Evolutionary conservation across 2,888 invertebrate genomes (phyloP).

Genomic region (Deilephila elpenor): DNA sequence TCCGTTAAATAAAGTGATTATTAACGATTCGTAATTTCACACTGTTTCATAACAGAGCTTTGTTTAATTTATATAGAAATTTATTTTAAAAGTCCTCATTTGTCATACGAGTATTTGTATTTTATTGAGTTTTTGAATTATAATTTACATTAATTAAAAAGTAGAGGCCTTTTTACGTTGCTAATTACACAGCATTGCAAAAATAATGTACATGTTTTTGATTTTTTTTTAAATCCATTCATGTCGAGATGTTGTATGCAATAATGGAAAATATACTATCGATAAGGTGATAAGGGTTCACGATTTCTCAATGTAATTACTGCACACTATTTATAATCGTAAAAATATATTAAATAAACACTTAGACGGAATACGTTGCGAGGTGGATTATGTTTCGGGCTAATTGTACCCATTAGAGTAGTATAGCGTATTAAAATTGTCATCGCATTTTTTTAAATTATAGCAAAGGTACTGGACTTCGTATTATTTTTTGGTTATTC

Average conservation of each 20-base stretch:
- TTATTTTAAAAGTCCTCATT: background rate
- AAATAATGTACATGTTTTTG: conserved; percentile 11
- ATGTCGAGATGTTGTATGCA: conserved; percentile 31
- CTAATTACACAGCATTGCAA: conserved; percentile 27
- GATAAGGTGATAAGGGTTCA: conserved; percentile 57
- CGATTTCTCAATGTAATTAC: conserved; percentile 75
- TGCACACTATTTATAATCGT: conserved; percentile 78
- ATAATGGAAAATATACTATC: conserved; percentile 48
- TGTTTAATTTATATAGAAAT: background rate
- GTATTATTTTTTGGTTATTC: conserved; percentile 24
- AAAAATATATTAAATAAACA: conserved; percentile 49
- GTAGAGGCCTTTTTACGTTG: background rate
- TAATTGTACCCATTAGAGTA: conserved; percentile 28
- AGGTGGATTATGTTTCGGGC: conserved; percentile 41
- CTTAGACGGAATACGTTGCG: conserved; percentile 35
- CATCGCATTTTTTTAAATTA: conserved; percentile 13
- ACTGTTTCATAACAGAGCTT: background rate
- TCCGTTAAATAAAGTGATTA: conserved; percentile 11
- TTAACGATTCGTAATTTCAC: background rate
- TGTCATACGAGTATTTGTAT: background rate
- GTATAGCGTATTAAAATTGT: conserved; percentile 3
- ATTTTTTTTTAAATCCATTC: conserved; percentile 18
- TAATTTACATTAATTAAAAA: background rate
- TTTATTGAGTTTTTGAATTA: background rate
- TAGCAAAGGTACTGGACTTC: conserved; percentile 17